Evolutionary conservation across 2,113 vertebrate species (phyloP), one percentile per base, ranked within the genome.

Genomic region (Orientallactaga bullata): DNA sequence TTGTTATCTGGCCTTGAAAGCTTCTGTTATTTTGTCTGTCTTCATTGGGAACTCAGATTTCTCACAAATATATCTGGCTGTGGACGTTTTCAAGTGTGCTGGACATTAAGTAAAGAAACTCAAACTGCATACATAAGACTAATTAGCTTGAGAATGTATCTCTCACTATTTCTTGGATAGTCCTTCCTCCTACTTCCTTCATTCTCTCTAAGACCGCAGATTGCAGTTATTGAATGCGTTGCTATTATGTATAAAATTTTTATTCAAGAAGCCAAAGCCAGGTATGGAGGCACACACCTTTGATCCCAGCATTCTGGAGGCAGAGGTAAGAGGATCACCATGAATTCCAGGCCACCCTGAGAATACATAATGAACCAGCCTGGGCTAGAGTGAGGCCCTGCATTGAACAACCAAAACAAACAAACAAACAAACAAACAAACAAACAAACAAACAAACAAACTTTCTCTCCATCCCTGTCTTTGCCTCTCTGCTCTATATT

Each of bases 111-210:
- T 82, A 72, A 61, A 58, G 6, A 73, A 89, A 51, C 55, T 83
- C 21, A 61, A 21, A 23, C 13, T 86, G 1, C 2, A 95, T 26
- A 26, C 20, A 28, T 73, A 37, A 73, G 10, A 39, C 47, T 72
- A 92, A 68, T 92, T 86, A n/a, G 7, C 81, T 8, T 95, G 71
- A 4, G 16, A 73, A 87, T 61, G 16, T 85, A 39, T 69, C 30
- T 82, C 79, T 12, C 60, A 17, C 71, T 86, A 66, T 89, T 91
- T 83, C 18, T 85, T 86, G 82, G n/a, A 71, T 93, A 77, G 26
- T 69, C 68, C 55, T 60, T 30, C 1, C 17, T 20, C 71, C 30
- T 73, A 0, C 7, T 37, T 93, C 68, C 42, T 84, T 32, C 23
- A 74, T 89, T 88, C 21, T 93, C 83, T 89, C 35, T 89, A 55